phyloP scores from a whole-genome alignment of 2,888 invertebrate genomes.

The Emmelina monodactyla region DNA sequence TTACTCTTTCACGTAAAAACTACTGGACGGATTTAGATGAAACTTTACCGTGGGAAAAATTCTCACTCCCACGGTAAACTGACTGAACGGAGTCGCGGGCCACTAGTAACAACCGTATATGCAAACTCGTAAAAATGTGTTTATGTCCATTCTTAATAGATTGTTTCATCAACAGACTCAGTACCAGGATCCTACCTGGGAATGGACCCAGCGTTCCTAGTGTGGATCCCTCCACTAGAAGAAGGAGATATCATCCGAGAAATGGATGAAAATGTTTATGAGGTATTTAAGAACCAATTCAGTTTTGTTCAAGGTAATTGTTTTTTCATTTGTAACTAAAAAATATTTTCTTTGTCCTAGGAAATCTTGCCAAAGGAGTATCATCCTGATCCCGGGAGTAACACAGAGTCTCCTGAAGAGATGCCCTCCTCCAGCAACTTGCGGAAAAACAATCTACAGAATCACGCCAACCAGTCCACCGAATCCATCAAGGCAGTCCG shows the following conservation, averaged over 20 bases:
- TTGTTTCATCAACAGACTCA: too few relatives aligned
- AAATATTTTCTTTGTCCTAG: constrained; percentile 24
- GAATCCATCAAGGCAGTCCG: constrained; percentile 43
- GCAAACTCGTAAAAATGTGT: too few relatives aligned
- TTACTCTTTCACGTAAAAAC: too few relatives aligned
- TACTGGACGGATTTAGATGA: too few relatives aligned
- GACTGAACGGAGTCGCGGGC: too few relatives aligned
- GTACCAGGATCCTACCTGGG: constrained; percentile 87
- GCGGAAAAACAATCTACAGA: constrained; percentile 32
- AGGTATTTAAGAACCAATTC: constrained; percentile 26
- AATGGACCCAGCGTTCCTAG: constrained; percentile 88
- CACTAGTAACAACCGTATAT: too few relatives aligned
- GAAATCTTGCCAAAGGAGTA: constrained; percentile 59
- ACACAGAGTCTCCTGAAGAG: constrained; percentile 72
- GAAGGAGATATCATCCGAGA: constrained; percentile 73
- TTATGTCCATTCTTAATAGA: too few relatives aligned
- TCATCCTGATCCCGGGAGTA: constrained; percentile 69
- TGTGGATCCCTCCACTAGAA: constrained; percentile 86
- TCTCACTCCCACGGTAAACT: too few relatives aligned
- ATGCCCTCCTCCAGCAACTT: constrained; percentile 50
- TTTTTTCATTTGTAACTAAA: background rate
- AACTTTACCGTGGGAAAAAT: too few relatives aligned
- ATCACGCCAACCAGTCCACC: constrained; percentile 35
- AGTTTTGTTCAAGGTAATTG: background rate
- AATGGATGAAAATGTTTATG: constrained; percentile 60